phyloP scores from a whole-genome alignment of 2,113 vertebrate species.

The Ibidorhyncha struthersii region DNA sequence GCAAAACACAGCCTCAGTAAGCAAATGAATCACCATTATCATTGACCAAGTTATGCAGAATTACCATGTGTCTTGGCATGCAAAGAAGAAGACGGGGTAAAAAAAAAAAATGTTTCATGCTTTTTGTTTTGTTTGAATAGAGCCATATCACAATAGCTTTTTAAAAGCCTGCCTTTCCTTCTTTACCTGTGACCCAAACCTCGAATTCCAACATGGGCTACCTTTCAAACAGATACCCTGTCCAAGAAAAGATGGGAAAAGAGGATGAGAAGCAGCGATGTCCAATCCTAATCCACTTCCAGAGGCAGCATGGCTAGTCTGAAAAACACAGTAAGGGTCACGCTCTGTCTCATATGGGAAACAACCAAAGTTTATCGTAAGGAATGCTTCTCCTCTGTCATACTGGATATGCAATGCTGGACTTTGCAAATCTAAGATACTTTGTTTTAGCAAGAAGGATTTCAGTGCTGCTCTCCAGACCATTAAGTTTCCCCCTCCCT shows the following conservation, averaged over 20 bases:
- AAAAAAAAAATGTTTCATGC: not conserved
- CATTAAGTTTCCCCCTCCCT: not conserved
- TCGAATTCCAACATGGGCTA: no score
- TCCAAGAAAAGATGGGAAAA: not conserved
- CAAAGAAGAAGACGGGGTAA: rapidly evolving
- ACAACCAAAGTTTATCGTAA: rapidly evolving
- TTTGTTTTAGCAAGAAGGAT: not conserved
- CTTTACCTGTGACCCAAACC: not conserved
- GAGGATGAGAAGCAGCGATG: not conserved
- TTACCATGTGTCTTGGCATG: not conserved
- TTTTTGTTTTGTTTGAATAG: not conserved
- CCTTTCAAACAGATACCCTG: not conserved
- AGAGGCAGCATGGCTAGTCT: not conserved
- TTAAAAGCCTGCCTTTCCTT: not conserved
- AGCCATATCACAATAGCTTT: rapidly evolving
- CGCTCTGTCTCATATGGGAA: not conserved
- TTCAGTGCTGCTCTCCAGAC: not conserved
- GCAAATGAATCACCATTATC: not conserved
- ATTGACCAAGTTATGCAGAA: not conserved
- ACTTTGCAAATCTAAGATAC: not conserved
- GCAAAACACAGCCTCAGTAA: not conserved
- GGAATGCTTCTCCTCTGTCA: no score
- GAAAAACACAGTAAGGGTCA: not conserved
- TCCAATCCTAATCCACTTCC: not conserved
- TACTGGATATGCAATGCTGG: rapidly evolving